phyloP scores from a whole-genome alignment of 2,888 invertebrate species.

The Chymomyza procnemis region DNA sequence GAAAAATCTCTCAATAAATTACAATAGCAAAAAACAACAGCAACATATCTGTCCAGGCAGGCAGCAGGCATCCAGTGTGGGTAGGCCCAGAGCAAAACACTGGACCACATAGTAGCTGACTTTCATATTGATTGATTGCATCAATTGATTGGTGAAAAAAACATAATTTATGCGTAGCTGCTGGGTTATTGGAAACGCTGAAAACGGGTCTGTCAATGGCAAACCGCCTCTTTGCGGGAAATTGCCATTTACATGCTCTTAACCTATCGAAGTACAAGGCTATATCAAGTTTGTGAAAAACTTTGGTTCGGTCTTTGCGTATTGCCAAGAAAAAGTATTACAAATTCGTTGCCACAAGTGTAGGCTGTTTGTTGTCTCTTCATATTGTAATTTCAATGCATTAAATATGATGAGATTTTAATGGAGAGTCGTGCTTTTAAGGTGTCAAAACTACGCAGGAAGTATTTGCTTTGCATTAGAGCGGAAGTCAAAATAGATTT shows the following conservation, averaged over 20 bases:
- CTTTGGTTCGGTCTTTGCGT: not conserved
- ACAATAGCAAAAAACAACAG: not conserved
- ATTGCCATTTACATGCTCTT: not conserved
- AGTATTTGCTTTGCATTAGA: not conserved
- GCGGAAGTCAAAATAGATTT: not conserved
- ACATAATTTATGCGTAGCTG: not conserved
- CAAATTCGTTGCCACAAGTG: not conserved
- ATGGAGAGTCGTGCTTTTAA: not conserved
- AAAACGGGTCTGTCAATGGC: not conserved
- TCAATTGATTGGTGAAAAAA: slow-evolving; percentile 3
- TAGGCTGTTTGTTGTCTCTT: not conserved
- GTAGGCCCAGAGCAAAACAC: not conserved
- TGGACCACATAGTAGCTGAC: not conserved
- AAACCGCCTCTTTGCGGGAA: not conserved
- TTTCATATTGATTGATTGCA: slow-evolving; percentile 1
- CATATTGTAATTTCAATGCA: not conserved
- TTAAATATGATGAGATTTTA: not conserved
- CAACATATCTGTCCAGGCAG: slow-evolving; percentile 2
- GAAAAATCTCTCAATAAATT: not conserved
- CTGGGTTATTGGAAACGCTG: not conserved
- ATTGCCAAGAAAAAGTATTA: not conserved
- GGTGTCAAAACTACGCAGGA: not conserved
- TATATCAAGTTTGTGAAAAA: not conserved
- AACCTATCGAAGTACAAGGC: not conserved
- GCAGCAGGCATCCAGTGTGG: not conserved